A percentile compares a stretch with the other conserved stretches of the same genome.
Evolutionary conservation across 2,888 invertebrate genomes (phyloP).

Genomic region (Silvanus unidentatus): DNA sequence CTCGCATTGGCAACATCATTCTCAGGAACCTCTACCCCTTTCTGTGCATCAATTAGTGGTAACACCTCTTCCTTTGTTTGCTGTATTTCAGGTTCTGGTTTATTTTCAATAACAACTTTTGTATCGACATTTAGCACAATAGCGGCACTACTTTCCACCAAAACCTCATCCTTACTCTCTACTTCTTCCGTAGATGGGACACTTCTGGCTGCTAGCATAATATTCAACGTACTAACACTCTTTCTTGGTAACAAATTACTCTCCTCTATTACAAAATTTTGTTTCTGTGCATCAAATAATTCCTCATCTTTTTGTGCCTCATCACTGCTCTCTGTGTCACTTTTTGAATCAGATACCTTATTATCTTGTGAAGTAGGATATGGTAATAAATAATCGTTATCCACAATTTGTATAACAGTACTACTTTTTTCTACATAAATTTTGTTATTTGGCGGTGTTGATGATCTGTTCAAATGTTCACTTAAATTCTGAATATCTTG

Average conservation of each 20-base stretch:
- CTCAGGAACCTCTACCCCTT: no score
- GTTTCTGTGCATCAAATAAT: slow-evolving; percentile 28
- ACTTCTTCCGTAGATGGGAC: neutral
- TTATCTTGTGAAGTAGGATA: slow-evolving; percentile 13
- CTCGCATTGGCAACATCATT: no score
- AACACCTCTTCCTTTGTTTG: neutral
- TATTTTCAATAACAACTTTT: neutral
- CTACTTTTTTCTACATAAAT: slow-evolving; percentile 43
- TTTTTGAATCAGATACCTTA: slow-evolving; percentile 18
- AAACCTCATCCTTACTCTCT: slow-evolving; percentile 8
- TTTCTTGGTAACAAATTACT: neutral
- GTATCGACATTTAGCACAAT: slow-evolving; percentile 13
- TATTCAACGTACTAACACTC: slow-evolving; percentile 26
- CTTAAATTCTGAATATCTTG: slow-evolving; percentile 30
- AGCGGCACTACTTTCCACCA: slow-evolving; percentile 23
- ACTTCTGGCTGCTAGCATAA: slow-evolving; percentile 14
- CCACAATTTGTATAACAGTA: slow-evolving; percentile 41
- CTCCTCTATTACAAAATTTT: slow-evolving; percentile 14
- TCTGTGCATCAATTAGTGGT: no score
- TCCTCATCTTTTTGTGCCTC: slow-evolving; percentile 24
- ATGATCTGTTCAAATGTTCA: slow-evolving; percentile 15
- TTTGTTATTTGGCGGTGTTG: slow-evolving; percentile 21
- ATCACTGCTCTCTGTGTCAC: slow-evolving; percentile 27
- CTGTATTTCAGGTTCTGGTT: neutral
- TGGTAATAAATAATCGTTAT: slow-evolving; percentile 24